Evolutionary conservation across 2,888 invertebrate genomes (phyloP).

Genomic region (Lymantria monacha): DNA sequence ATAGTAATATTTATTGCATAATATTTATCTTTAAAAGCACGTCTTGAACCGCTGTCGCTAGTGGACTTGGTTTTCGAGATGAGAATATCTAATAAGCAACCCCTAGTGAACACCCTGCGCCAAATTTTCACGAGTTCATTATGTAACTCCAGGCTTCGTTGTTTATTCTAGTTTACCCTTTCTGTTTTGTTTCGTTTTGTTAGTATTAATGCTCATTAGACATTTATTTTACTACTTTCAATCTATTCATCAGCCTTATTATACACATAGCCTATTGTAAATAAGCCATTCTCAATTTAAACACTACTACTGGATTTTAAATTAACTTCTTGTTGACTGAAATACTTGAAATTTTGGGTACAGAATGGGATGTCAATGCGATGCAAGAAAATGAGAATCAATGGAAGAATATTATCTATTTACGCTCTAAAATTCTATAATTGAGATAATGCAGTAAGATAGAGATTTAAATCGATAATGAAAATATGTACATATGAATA

Average conservation of each 20-base stretch:
- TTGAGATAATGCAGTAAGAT: too few relatives aligned
- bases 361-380: too few relatives aligned
- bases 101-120: slow-evolving; percentile 56
- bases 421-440: too few relatives aligned
- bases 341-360: too few relatives aligned
- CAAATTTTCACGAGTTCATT: slow-evolving; percentile 69
- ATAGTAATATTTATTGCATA: slow-evolving; percentile 10
- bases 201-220: slow-evolving; percentile 40
- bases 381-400: too few relatives aligned
- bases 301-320: too few relatives aligned
- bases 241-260: not conserved
- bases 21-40: slow-evolving; percentile 44
- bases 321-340: too few relatives aligned
- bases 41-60: slow-evolving; percentile 42
- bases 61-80: slow-evolving; percentile 51
- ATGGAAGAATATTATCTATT: too few relatives aligned
- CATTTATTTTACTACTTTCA: slow-evolving; percentile 5
- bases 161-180: slow-evolving; percentile 64
- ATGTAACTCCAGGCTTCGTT: slow-evolving; percentile 62
- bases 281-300: too few relatives aligned
- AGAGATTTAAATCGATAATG: too few relatives aligned
- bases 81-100: slow-evolving; percentile 68
- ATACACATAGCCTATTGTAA: too few relatives aligned
- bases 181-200: slow-evolving; percentile 50
- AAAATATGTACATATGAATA: too few relatives aligned